Evolutionary conservation across 2,797 vertebrate species (phyloP).

Genomic region (Ambastaia sidthimunki): DNA sequence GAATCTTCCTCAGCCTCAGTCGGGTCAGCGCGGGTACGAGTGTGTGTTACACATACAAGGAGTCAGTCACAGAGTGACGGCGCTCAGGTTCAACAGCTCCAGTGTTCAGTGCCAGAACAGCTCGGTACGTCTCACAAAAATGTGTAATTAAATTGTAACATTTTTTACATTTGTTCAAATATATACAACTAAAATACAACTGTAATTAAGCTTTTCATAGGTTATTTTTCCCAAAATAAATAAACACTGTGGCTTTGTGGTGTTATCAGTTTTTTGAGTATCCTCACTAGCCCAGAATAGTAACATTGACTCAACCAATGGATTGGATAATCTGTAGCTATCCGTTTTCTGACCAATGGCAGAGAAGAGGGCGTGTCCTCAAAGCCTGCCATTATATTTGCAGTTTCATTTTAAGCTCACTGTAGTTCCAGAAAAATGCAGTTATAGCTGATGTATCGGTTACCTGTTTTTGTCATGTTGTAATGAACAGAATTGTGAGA

Average conservation of each 20-base stretch:
- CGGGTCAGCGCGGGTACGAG: slow-evolving; percentile 96
- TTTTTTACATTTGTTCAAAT: neutral
- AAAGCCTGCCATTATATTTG: neutral
- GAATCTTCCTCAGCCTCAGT: slow-evolving; percentile 97
- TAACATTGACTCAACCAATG: neutral
- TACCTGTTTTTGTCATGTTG: neutral
- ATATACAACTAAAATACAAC: neutral
- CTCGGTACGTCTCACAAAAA: slow-evolving; percentile 80
- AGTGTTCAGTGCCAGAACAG: slow-evolving; percentile 99
- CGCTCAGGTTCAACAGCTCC: slow-evolving; percentile 98
- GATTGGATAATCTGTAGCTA: neutral
- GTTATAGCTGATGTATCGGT: neutral
- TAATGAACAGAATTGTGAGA: too few species aligned
- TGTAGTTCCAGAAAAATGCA: too few species aligned
- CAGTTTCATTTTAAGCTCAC: neutral
- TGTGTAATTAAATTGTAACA: neutral
- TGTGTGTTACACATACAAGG: slow-evolving; percentile 95
- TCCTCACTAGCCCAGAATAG: neutral
- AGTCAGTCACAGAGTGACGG: slow-evolving; percentile 88
- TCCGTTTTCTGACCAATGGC: neutral
- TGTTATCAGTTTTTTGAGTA: too few species aligned
- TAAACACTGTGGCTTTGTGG: too few species aligned
- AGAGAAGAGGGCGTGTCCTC: neutral
- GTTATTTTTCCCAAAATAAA: too few species aligned
- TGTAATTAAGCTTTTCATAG: too few species aligned